Percentiles rank a stretch among this genome's conserved stretches.
Evolutionary conservation across 2,113 vertebrate species (phyloP).

Genomic region (Xiphophorus hellerii): DNA sequence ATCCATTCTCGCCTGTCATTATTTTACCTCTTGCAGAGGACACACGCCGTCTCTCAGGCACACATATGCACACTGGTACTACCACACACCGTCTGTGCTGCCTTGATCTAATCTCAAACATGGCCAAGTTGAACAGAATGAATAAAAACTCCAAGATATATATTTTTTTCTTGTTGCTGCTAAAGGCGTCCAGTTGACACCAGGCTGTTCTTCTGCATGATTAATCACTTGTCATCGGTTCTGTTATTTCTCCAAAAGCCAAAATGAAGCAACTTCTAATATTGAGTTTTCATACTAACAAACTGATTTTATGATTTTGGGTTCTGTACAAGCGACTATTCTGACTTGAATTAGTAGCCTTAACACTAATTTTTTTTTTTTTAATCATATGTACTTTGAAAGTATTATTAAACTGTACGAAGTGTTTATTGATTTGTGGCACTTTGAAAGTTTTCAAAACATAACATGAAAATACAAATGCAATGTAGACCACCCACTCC

Average conservation of each 20-base stretch:
- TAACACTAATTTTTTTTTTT: not conserved
- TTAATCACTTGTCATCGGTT: not conserved
- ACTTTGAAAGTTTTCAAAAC: not conserved
- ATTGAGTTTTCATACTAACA: too few species aligned
- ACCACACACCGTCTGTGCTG: constrained; percentile 31
- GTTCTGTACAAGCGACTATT: not conserved
- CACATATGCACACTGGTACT: constrained; percentile 31
- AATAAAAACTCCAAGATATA: constrained; percentile 5
- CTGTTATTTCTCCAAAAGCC: not conserved
- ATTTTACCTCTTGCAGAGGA: constrained; percentile 64
- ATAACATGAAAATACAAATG: not conserved
- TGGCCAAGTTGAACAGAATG: constrained; percentile 29
- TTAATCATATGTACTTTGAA: not conserved
- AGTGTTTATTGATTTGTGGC: not conserved
- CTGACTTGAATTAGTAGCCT: not conserved
- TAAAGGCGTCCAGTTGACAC: constrained; percentile 6
- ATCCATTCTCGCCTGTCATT: constrained; percentile 64
- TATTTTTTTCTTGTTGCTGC: not conserved
- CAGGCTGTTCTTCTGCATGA: constrained; percentile 13
- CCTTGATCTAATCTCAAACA: constrained; percentile 50
- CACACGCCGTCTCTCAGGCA: constrained; percentile 35
- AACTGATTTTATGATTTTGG: not conserved
- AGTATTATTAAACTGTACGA: not conserved
- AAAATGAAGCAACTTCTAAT: too few species aligned
- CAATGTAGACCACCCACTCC: too few species aligned